A percentile compares a stretch with the other conserved stretches of the same genome.
Evolutionary conservation across 2,113 vertebrate species (phyloP).

Genomic region (Protobothrops flavoviridis): DNA sequence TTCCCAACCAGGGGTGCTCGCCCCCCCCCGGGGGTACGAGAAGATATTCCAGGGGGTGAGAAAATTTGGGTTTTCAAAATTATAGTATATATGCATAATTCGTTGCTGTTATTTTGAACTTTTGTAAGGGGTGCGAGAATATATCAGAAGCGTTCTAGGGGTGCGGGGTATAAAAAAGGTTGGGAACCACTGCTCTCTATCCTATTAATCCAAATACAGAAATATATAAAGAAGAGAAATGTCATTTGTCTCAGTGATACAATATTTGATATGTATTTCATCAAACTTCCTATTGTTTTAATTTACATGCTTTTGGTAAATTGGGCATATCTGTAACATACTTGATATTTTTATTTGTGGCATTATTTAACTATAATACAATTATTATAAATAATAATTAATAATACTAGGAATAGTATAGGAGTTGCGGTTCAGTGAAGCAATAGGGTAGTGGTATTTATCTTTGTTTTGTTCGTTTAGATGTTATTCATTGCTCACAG

Average conservation of each 20-base stretch:
- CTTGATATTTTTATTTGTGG: background rate
- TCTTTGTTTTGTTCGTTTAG: background rate
- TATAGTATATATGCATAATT: too few relatives aligned
- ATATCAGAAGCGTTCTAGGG: too few relatives aligned
- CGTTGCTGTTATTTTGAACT: too few relatives aligned
- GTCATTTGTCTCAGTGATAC: background rate
- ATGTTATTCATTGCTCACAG: background rate
- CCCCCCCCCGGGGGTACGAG: too few relatives aligned
- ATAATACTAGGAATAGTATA: background rate
- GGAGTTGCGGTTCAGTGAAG: background rate
- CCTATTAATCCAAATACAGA: background rate
- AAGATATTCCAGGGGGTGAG: too few relatives aligned
- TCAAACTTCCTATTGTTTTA: background rate
- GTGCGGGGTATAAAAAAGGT: too few relatives aligned
- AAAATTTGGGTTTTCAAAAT: too few relatives aligned
- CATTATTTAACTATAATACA: background rate
- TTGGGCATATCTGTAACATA: background rate
- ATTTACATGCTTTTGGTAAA: background rate
- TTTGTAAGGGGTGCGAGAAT: too few relatives aligned
- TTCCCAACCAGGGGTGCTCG: too few relatives aligned
- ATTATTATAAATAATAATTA: background rate
- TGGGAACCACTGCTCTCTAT: too few relatives aligned
- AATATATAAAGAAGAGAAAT: background rate
- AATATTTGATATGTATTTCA: background rate
- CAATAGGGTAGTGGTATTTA: background rate